phyloP scores from a whole-genome alignment of 2,113 vertebrate genomes.

The Turdus rufiventris region DNA sequence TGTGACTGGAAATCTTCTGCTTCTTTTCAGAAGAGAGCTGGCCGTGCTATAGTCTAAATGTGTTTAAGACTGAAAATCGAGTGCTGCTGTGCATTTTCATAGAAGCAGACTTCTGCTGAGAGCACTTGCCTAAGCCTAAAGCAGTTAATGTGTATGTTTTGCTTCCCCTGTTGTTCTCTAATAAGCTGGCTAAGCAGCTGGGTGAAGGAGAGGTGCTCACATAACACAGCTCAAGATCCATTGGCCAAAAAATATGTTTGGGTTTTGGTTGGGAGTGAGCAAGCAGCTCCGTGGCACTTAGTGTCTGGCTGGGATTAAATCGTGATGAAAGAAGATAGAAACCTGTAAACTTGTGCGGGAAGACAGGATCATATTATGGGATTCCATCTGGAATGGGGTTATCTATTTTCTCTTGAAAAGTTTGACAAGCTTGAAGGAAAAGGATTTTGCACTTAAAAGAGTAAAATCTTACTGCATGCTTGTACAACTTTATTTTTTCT shows the following conservation, averaged over 20 bases:
- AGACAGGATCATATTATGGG: neutral
- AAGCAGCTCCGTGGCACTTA: accelerated
- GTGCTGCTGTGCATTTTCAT: neutral
- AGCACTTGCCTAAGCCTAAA: neutral
- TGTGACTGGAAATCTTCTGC: neutral
- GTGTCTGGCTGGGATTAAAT: neutral
- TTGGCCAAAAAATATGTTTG: accelerated
- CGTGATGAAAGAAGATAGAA: neutral
- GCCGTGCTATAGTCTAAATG: neutral
- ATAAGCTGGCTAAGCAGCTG: neutral
- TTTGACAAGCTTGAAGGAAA: neutral
- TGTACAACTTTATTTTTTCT: neutral
- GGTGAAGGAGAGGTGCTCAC: neutral
- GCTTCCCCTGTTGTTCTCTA: neutral
- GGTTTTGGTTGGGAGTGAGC: neutral
- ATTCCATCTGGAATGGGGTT: neutral
- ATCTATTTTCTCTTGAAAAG: neutral
- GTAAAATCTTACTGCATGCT: neutral
- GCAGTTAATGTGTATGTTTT: neutral
- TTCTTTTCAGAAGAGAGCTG: neutral
- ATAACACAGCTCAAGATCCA: neutral
- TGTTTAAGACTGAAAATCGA: neutral
- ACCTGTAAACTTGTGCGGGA: neutral
- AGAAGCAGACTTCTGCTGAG: neutral
- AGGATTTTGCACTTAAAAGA: neutral